Base-by-base conservation (phyloP, 2,797 vertebrate genomes). In the Phalanger gymnotis region DNA sequence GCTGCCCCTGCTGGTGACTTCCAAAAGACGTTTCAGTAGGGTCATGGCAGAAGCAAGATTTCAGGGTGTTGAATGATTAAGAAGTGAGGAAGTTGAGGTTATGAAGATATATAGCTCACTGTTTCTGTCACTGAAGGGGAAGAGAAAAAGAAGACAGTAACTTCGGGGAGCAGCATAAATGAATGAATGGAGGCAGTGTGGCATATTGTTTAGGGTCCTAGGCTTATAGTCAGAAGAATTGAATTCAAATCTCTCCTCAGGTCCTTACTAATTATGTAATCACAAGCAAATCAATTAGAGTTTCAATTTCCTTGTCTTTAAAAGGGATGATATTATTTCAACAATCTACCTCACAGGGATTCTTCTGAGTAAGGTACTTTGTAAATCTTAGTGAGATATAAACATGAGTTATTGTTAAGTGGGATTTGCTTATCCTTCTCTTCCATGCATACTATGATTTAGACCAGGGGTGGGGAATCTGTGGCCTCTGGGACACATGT, bases 241-340 rank as follows among this genome's bases (percentile, higher is more conserved):
- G 0, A 31, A 54, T 91, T 95, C 40, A 92, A 54, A 54, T 25
- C 94, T 55, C 53, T 90, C 0, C 92, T 97, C 53, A 93, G 13
- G 47, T 52, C 90, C 54, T 94, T 11, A 5, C 31, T 95, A 95
- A 95, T 81, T 93, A 87, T 91, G 61, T 81, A n/a, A 81, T 53
- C 19, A 27, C 30, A 27, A 90, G 89, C 28, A 94, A 95, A 52
- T 11, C 54, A 94, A 91, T 97, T 92, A 0, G 5, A 90, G 95
- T 95, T 87, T 81, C 73, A 81, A 81, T 47, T 47, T 47, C 40
- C 40, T 81, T 81, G 73, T 47, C 7, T 25, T 81, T 81, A 47
- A 47, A 47, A 16, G 7, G 34, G 14, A 66, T 66, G n/a, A 66
- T n/a, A 81, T 27, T 81, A 22, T 81, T 81, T 47, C 40, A 0